These are phyloP conservation scores for Osmoderma eremita DNA, from an alignment of 2,888 invertebrate species.

Conservation along the genomic window DNA sequence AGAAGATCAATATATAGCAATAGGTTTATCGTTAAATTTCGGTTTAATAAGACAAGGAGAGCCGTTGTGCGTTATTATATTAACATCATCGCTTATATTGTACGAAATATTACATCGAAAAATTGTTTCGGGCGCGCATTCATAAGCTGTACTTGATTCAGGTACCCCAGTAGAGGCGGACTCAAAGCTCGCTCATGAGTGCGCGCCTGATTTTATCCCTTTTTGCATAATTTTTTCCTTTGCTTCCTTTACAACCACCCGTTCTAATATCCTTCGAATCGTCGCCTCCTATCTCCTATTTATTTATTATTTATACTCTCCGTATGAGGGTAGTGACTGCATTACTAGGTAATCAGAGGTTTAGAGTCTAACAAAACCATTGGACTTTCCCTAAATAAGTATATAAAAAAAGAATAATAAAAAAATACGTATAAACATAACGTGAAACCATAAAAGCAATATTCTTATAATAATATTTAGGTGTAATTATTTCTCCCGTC, in stretches of 20 bases:
- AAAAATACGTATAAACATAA: slow-evolving; percentile 20
- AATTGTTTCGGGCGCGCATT: slow-evolving; percentile 8
- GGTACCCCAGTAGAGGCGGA: slow-evolving; percentile 3
- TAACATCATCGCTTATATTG: slow-evolving; percentile 37
- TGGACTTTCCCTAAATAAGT: slow-evolving; percentile 49
- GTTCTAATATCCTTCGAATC: slow-evolving; percentile 19
- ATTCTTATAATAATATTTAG: slow-evolving; percentile 10
- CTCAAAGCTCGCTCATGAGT: background rate
- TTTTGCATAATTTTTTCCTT: background rate
- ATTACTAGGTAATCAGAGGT: slow-evolving; percentile 48
- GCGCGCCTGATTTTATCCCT: slow-evolving; percentile 8
- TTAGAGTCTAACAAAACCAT: slow-evolving; percentile 55
- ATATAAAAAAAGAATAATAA: slow-evolving; percentile 38
- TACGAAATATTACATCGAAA: slow-evolving; percentile 35
- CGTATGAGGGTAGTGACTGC: slow-evolving; percentile 38
- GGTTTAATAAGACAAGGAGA: background rate
- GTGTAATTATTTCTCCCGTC: slow-evolving; percentile 1
- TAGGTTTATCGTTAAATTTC: slow-evolving; percentile 17
- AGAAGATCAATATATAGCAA: background rate
- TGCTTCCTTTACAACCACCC: slow-evolving; percentile 11
- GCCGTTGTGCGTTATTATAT: slow-evolving; percentile 14
- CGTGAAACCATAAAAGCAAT: slow-evolving; percentile 19
- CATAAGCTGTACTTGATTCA: background rate
- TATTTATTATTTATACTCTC: slow-evolving; percentile 35
- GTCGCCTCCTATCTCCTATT: slow-evolving; percentile 7